Base-by-base conservation (phyloP, 2,113 vertebrate species). In the Progne subis region DNA sequence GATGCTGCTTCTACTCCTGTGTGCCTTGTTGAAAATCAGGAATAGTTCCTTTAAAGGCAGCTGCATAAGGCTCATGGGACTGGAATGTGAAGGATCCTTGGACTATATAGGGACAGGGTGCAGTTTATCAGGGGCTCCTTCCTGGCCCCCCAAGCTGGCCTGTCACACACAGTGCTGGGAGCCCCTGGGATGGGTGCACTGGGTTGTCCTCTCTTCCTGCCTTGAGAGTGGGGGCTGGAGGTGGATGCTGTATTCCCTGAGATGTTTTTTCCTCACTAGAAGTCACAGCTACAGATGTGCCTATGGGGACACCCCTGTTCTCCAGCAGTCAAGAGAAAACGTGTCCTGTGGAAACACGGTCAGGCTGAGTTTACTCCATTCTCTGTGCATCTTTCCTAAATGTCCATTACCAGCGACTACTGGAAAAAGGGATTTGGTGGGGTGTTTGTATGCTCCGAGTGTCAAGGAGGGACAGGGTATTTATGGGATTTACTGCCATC, bases 391-490 rank as follows among this genome's bases (percentile, higher is more conserved):
- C 56, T 2, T 52, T 71, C 37, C 25, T 34, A 17, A 28, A 31
- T 5, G 26, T 41, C 15, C 7, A 0, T 50, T 55, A 49, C 9
- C n/a, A 56, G 37, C 6, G 3, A 20, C 31, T 50, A 3, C 14
- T 21, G 20, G 26, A 28, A 53, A 31, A 57, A 43, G 18, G 23
- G 5, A 24, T 81, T 46, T 70, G 43, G 9, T 53, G 7, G 24
- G 20, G 26, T 57, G 28, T 74, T 49, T 28, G 7, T 14, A 14
- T 12, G 60, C 43, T 80, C 25, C 1, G 1, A 63, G 28, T 61
- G 43, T 59, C 44, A 39, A 82, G 39, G 44, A 72, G 6, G 29
- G 24, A 47, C 4, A 21, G 29, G 31, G 34, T 57, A 15, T 26
- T 59, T 25, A 12, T 14, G 47, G 26, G 23, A 74, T 41, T 63